These are phyloP conservation scores for Drosophila setifemur DNA, from an alignment of 1,140 invertebrate genomes.

Conservation along the genomic window DNA sequence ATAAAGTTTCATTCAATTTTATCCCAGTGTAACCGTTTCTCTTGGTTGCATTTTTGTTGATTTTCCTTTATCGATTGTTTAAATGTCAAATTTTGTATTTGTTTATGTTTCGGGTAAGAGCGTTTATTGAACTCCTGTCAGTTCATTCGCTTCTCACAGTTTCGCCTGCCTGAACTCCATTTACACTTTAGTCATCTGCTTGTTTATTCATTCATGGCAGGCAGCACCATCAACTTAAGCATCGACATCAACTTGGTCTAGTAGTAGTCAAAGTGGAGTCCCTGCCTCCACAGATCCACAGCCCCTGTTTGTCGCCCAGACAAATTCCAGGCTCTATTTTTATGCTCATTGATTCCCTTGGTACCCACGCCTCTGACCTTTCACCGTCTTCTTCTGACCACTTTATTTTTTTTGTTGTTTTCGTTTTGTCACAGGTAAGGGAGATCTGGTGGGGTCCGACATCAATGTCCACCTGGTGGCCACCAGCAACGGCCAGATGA, in stretches of 20 bases:
- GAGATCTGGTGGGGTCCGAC: conserved; percentile 97
- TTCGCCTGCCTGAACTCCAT: conserved; percentile 23
- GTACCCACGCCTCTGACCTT: conserved; percentile 46
- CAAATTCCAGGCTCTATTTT: conserved; percentile 71
- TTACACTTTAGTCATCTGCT: conserved; percentile 43
- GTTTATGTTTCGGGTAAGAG: conserved; percentile 36
- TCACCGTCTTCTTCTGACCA: conserved; percentile 9
- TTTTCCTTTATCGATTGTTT: conserved; percentile 27
- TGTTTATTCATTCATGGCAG: conserved; percentile 69
- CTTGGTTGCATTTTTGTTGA: conserved; percentile 3
- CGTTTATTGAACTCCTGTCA: conserved; percentile 60
- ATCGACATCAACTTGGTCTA: conserved; percentile 33
- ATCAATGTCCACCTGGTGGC: conserved; percentile 90
- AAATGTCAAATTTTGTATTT: conserved; percentile 41
- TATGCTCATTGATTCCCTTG: conserved; percentile 72
- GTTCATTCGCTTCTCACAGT: conserved; percentile 56
- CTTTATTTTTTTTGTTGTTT: background rate
- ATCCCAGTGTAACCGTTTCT: background rate
- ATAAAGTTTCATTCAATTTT: too few relatives aligned
- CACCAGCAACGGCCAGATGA: conserved; percentile 84
- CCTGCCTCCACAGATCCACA: background rate
- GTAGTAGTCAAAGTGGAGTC: conserved; percentile 8
- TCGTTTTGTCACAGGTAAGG: conserved; percentile 89
- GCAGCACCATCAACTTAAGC: conserved; percentile 32
- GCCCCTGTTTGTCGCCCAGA: conserved; percentile 40